Evolutionary conservation across 2,797 vertebrate genomes (phyloP).

Genomic region (Mycteria americana): DNA sequence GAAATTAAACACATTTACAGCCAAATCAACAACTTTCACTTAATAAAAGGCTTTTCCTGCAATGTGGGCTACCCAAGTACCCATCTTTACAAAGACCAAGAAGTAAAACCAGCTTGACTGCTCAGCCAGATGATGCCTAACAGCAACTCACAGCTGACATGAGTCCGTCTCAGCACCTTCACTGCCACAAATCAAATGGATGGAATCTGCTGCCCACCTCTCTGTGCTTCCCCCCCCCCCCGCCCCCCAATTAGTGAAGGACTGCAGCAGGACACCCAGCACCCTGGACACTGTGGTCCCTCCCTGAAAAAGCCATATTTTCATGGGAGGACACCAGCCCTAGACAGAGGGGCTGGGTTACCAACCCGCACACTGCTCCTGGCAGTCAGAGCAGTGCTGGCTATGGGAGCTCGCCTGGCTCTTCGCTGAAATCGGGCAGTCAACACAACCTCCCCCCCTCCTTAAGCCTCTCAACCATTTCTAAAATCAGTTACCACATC

Average conservation of each 20-base stretch:
- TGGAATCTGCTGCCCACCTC: neutral
- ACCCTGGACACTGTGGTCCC: neutral
- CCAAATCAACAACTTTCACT: neutral
- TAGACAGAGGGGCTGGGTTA: neutral
- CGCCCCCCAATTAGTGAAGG: neutral
- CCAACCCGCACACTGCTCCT: fast-evolving
- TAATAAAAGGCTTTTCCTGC: neutral
- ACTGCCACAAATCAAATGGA: neutral
- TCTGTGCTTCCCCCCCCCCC: neutral
- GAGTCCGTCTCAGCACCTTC: neutral
- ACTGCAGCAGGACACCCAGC: neutral
- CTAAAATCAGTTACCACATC: neutral
- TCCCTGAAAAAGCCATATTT: neutral
- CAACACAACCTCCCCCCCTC: neutral
- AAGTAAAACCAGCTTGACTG: neutral
- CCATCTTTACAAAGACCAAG: neutral
- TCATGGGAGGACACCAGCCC: neutral
- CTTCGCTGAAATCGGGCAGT: neutral
- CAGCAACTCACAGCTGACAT: neutral
- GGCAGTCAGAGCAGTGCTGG: neutral
- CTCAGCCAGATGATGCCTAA: neutral
- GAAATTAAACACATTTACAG: neutral
- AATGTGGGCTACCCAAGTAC: neutral
- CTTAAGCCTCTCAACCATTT: neutral
- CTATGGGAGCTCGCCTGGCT: neutral